Conservation (phyloP, 2,113 vertebrate genomes). For the Chloropsis hardwickii region DNA sequence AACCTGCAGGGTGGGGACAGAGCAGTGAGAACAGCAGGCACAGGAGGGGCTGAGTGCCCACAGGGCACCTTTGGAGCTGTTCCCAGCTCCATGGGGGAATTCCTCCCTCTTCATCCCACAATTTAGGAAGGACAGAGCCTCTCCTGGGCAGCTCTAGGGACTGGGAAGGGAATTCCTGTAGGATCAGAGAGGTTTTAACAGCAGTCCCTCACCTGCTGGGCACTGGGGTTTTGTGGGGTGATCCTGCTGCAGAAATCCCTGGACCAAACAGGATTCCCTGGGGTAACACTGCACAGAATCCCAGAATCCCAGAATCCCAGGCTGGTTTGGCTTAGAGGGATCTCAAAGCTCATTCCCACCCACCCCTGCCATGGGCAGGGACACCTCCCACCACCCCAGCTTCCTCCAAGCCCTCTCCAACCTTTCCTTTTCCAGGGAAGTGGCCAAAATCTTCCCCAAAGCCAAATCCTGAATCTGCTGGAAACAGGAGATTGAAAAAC, state of each 20-base stretch:
- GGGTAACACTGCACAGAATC: not conserved
- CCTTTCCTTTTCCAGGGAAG: not conserved
- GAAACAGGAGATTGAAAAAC: not conserved
- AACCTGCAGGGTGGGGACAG: slow-evolving; percentile 39
- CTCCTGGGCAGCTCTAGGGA: not conserved
- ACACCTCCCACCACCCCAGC: not conserved
- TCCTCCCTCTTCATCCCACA: not conserved
- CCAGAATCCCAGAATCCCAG: not conserved
- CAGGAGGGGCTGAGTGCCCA: too few relatives aligned
- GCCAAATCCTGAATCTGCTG: not conserved
- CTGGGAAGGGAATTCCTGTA: not conserved
- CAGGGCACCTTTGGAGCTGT: not conserved
- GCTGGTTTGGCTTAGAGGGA: not conserved
- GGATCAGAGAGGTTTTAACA: not conserved
- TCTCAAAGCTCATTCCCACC: not conserved
- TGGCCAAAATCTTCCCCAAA: not conserved
- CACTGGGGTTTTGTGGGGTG: not conserved
- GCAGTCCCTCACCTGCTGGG: not conserved
- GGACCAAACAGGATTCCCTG: not conserved
- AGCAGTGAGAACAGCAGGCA: slow-evolving; percentile 7
- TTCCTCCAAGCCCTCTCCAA: not conserved
- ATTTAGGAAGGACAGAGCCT: not conserved
- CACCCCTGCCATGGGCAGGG: not conserved
- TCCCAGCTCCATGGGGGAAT: not conserved
- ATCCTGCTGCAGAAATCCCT: not conserved